phyloP scores from a whole-genome alignment of 2,113 vertebrate genomes.

The Lepus europaeus region DNA sequence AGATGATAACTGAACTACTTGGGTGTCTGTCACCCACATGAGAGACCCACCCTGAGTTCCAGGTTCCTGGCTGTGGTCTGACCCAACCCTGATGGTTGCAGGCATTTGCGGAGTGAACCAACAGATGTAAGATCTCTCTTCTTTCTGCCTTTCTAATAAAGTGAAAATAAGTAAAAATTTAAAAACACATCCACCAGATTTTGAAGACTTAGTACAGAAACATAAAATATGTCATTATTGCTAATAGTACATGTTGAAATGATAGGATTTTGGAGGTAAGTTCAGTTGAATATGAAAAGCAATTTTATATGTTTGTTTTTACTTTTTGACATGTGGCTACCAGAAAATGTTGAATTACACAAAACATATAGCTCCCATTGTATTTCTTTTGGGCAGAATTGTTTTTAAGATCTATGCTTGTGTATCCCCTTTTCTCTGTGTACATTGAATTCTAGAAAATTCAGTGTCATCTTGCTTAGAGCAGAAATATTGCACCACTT shows the following conservation, averaged over 20 bases:
- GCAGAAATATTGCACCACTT: background rate
- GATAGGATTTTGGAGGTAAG: background rate
- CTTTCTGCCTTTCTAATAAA: too few relatives aligned
- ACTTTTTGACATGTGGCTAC: background rate
- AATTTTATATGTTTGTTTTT: background rate
- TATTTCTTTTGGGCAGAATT: background rate
- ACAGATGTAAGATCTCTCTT: too few relatives aligned
- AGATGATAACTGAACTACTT: too few relatives aligned
- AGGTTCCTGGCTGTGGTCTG: too few relatives aligned
- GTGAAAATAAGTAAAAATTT: too few relatives aligned
- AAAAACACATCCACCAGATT: background rate
- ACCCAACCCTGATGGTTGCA: too few relatives aligned
- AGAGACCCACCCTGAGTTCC: too few relatives aligned
- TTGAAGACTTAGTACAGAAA: background rate
- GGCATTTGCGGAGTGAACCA: too few relatives aligned
- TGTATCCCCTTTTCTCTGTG: constrained; percentile 26
- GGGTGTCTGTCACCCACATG: too few relatives aligned
- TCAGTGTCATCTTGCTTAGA: constrained; percentile 19
- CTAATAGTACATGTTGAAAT: constrained; percentile 35
- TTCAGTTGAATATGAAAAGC: constrained; percentile 10
- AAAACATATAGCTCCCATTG: background rate
- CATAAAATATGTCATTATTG: background rate
- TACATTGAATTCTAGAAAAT: constrained; percentile 26
- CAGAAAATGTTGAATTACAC: background rate
- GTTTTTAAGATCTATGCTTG: constrained; percentile 10